A percentile compares a stretch with the other conserved stretches of the same genome.
Evolutionary conservation across 2,888 invertebrate genomes (phyloP).

Genomic region (Philereme transversata): DNA sequence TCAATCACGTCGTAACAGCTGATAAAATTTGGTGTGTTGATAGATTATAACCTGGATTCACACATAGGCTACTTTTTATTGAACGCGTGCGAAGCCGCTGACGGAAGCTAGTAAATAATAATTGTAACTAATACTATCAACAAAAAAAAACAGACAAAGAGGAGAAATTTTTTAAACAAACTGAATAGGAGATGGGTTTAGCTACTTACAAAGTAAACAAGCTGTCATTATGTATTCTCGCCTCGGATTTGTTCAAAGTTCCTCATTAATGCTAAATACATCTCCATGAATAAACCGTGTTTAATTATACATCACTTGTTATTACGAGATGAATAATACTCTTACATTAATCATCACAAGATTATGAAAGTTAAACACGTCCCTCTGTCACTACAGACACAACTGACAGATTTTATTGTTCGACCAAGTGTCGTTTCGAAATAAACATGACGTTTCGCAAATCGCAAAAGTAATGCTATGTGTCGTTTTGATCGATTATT

Average conservation of each 20-base stretch:
- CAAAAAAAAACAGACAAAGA: not conserved
- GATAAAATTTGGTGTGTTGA: too few species aligned
- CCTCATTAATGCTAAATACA: constrained; percentile 34
- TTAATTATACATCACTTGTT: constrained; percentile 39
- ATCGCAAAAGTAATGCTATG: constrained; percentile 25
- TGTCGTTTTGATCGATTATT: constrained; percentile 34
- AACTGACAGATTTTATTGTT: constrained; percentile 34
- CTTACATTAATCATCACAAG: constrained; percentile 35
- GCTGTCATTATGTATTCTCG: constrained; percentile 16
- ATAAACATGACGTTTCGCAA: constrained; percentile 30
- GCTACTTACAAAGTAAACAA: constrained; percentile 7
- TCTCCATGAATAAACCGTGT: constrained; percentile 33
- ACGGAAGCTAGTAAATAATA: too few species aligned
- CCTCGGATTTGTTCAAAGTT: constrained; percentile 16
- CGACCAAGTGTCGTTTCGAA: constrained; percentile 18
- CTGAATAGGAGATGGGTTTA: not conserved
- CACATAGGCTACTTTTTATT: too few species aligned
- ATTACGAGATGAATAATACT: constrained; percentile 33
- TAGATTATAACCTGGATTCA: too few species aligned
- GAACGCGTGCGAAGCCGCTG: too few species aligned
- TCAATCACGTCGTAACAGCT: too few species aligned
- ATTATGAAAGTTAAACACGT: constrained; percentile 33
- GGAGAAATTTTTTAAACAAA: not conserved
- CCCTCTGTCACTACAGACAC: constrained; percentile 11
- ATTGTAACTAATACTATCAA: too few species aligned